Evolutionary conservation across 2,797 vertebrate genomes (phyloP).

Genomic region (Limosa lapponica): DNA sequence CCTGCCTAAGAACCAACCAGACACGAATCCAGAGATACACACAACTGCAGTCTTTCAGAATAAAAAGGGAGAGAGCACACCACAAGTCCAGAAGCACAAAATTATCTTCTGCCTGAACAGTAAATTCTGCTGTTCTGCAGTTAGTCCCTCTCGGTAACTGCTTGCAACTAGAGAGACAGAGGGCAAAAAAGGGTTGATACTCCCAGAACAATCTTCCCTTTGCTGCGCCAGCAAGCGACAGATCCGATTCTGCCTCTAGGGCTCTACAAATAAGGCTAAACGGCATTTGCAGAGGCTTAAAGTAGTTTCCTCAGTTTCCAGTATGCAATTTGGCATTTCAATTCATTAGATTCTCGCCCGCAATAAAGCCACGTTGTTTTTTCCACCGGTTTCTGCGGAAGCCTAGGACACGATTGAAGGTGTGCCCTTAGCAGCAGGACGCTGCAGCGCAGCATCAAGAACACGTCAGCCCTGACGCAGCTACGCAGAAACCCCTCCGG

Average conservation of each 20-base stretch:
- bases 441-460: rapidly evolving
- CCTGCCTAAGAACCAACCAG: background rate
- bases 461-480: background rate
- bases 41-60: background rate
- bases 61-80: rapidly evolving
- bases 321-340: background rate
- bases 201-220: background rate
- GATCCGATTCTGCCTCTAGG: background rate
- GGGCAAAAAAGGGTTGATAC: background rate
- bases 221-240: background rate
- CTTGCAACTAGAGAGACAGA: background rate
- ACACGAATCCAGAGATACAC: background rate
- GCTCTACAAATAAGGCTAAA: background rate
- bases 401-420: background rate
- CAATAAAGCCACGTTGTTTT: background rate
- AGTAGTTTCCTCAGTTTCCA: background rate
- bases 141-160: background rate
- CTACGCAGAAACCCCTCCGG: background rate
- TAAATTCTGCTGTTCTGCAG: background rate
- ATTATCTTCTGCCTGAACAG: background rate
- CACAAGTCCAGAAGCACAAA: background rate
- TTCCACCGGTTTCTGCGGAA: rapidly evolving
- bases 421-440: background rate
- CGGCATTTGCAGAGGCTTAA: background rate
- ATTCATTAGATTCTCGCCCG: background rate